phyloP scores from a whole-genome alignment of 2,113 vertebrate species.

The Lophura nycthemera region DNA sequence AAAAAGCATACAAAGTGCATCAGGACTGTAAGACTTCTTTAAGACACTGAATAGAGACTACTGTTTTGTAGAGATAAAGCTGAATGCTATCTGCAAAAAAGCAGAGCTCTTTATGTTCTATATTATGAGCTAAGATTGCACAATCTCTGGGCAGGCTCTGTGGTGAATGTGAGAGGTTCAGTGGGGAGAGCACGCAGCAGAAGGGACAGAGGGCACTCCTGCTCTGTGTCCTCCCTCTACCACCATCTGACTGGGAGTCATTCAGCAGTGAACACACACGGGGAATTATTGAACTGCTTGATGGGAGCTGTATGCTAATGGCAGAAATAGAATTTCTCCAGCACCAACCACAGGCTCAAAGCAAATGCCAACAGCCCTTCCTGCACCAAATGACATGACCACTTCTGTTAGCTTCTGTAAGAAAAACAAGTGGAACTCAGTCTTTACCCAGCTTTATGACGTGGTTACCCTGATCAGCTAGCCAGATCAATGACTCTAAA shows the following conservation, averaged over 20 bases:
- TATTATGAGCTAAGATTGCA: neutral
- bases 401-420: neutral
- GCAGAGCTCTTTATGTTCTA: neutral
- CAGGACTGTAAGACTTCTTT: neutral
- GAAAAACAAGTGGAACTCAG: neutral
- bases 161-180: neutral
- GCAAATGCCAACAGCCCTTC: neutral
- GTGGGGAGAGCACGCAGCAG: neutral
- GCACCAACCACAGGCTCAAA: neutral
- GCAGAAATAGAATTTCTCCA: slow-evolving; percentile 16
- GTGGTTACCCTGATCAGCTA: neutral
- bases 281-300: neutral
- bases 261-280: neutral
- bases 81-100: neutral
- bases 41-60: slow-evolving; percentile 15
- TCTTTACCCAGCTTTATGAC: neutral
- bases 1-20: neutral
- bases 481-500: neutral
- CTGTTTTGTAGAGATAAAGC: slow-evolving; percentile 26
- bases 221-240: neutral
- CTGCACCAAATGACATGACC: neutral
- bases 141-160: neutral
- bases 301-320: neutral
- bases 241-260: neutral
- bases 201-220: slow-evolving; percentile 5